phyloP scores from a whole-genome alignment of 2,888 invertebrate species.

The Caenorhabditis virilis region DNA sequence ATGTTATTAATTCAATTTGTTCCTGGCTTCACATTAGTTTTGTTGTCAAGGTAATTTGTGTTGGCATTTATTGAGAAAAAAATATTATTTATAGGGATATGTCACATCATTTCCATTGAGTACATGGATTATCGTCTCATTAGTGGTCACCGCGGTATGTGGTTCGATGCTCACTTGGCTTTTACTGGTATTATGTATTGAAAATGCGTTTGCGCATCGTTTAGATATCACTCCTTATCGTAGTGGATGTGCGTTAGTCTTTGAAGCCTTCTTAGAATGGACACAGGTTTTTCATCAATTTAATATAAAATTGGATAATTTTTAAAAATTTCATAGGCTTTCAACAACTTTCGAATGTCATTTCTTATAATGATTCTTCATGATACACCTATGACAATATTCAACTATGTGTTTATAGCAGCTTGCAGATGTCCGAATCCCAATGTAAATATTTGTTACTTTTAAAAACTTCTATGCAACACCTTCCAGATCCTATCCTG shows the following conservation, averaged over 20 bases:
- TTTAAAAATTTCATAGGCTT: conserved; percentile 49
- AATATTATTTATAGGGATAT: conserved; percentile 39
- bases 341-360: conserved; percentile 68
- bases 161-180: conserved; percentile 66
- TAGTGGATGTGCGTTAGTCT: conserved; percentile 64
- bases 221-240: conserved; percentile 64
- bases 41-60: conserved; percentile 43
- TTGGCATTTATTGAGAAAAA: neutral
- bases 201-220: conserved; percentile 68
- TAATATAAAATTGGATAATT: neutral
- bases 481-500: conserved; percentile 55
- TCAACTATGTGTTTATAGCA: conserved; percentile 67
- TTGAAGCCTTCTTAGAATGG: conserved; percentile 66
- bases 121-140: conserved; percentile 57
- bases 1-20: conserved; percentile 54
- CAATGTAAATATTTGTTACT: conserved; percentile 37
- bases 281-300: conserved; percentile 41
- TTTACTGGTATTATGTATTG: conserved; percentile 67
- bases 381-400: conserved; percentile 65
- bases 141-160: conserved; percentile 53
- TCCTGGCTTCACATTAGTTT: conserved; percentile 67
- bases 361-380: conserved; percentile 67
- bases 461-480: conserved; percentile 5
- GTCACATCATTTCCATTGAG: conserved; percentile 64
- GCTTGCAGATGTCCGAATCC: conserved; percentile 65